Evolutionary conservation across 2,888 invertebrate genomes (phyloP).

Genomic region (Monoplex corrugatus): DNA sequence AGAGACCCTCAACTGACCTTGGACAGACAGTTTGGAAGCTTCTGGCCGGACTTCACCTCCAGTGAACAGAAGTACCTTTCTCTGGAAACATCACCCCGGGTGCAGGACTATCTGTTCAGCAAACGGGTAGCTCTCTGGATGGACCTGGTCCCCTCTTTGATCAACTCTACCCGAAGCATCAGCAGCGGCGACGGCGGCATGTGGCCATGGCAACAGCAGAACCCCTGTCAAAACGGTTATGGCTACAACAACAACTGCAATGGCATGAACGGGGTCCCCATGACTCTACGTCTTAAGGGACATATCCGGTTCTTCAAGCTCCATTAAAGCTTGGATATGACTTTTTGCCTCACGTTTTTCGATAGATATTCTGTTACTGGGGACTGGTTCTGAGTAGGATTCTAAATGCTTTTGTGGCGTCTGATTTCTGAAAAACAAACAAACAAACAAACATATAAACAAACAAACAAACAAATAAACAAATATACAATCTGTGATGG

Average conservation of each 20-base stretch:
- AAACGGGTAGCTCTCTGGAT: conserved; percentile 23
- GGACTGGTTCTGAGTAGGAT: no score
- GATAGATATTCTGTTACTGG: no score
- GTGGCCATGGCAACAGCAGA: no score
- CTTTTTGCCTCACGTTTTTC: no score
- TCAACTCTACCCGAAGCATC: background rate
- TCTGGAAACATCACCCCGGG: background rate
- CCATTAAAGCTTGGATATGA: no score
- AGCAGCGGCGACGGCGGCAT: background rate
- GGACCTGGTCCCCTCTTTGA: background rate
- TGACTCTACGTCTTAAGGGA: background rate
- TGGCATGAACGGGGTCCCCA: background rate
- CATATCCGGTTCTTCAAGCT: background rate
- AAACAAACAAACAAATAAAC: no score
- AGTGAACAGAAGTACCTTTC: background rate
- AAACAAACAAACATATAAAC: no score
- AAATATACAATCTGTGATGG: no score
- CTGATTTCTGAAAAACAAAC: no score
- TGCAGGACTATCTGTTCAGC: background rate
- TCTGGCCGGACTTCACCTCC: background rate
- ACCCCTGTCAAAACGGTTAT: background rate
- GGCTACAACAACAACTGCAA: background rate
- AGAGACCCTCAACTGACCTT: no score
- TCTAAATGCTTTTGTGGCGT: no score
- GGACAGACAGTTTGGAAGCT: background rate